Evolutionary conservation across 2,113 vertebrate genomes (phyloP).

Genomic region (Rhadina sibilatrix): DNA sequence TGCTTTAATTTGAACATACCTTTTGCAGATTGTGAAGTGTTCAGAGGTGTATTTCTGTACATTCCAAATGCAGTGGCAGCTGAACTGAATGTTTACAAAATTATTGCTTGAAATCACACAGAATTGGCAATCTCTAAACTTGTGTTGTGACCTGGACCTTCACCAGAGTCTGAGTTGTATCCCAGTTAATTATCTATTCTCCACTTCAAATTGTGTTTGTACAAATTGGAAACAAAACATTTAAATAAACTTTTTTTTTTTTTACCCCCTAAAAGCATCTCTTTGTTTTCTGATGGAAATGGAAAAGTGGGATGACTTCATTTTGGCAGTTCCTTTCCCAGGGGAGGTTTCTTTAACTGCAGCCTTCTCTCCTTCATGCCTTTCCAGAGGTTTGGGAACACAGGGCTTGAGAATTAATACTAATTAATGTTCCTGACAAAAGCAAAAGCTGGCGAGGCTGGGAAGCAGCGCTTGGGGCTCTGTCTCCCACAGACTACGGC

Average conservation of each 20-base stretch:
- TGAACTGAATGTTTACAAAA: slow-evolving; percentile 13
- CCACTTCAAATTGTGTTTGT: neutral
- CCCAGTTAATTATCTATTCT: slow-evolving; percentile 3
- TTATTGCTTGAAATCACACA: neutral
- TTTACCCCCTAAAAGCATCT: slow-evolving; percentile 8
- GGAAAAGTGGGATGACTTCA: neutral
- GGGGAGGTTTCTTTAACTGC: neutral
- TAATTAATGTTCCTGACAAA: neutral
- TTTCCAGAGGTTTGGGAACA: neutral
- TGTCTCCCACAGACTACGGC: neutral
- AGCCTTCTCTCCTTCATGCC: neutral
- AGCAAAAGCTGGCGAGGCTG: neutral
- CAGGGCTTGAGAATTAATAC: neutral
- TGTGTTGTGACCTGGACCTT: neutral
- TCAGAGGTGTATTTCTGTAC: neutral
- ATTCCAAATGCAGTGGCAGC: slow-evolving; percentile 8
- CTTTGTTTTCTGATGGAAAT: neutral
- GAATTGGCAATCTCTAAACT: neutral
- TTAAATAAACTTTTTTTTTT: slow-evolving; percentile 13
- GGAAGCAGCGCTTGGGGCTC: neutral
- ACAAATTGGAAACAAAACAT: slow-evolving; percentile 55
- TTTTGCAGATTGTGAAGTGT: neutral
- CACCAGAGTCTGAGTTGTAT: neutral
- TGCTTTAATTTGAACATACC: neutral
- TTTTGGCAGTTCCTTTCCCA: neutral